Evolutionary conservation across 2,888 invertebrate genomes (phyloP).

Genomic region (Xylota sylvarum): DNA sequence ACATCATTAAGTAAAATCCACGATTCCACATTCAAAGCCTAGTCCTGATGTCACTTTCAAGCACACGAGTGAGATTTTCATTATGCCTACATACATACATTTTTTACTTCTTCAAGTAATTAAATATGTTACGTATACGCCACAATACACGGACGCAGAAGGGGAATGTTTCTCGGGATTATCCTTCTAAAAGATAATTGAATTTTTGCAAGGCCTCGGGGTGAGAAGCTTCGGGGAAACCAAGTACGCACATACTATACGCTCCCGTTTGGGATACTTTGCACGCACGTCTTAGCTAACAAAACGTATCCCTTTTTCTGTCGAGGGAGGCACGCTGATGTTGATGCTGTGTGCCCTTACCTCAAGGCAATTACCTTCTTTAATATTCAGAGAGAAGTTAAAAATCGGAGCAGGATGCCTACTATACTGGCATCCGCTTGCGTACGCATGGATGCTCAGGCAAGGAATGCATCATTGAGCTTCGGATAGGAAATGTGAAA

Average conservation of each 20-base stretch:
- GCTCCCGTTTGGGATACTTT: conserved; percentile 44
- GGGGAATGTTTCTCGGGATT: conserved; percentile 43
- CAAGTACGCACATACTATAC: background rate
- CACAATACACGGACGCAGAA: background rate
- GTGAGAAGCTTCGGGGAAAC: conserved; percentile 1
- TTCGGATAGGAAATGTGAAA: conserved; percentile 68
- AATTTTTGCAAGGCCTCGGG: conserved; percentile 59
- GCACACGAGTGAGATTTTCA: conserved; percentile 53
- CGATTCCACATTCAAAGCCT: conserved; percentile 34
- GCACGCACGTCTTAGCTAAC: conserved; percentile 63
- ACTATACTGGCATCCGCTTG: conserved; percentile 47
- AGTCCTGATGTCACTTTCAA: conserved; percentile 42
- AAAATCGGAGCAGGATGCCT: conserved; percentile 50
- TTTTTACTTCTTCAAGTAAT: conserved; percentile 20
- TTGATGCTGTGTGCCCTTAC: conserved; percentile 47
- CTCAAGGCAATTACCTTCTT: conserved; percentile 70
- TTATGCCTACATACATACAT: conserved; percentile 12
- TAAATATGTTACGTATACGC: conserved; percentile 44
- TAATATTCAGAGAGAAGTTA: conserved; percentile 65
- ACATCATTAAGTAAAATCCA: conserved; percentile 47
- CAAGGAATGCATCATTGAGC: conserved; percentile 69
- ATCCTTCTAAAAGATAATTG: conserved; percentile 64
- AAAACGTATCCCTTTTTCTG: conserved; percentile 43
- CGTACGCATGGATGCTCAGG: conserved; percentile 60
- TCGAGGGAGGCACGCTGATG: conserved; percentile 12